Percentiles rank a stretch among this genome's conserved stretches.
Conservation (phyloP, 2,113 vertebrate species). For the Miniopterus natalensis region DNA sequence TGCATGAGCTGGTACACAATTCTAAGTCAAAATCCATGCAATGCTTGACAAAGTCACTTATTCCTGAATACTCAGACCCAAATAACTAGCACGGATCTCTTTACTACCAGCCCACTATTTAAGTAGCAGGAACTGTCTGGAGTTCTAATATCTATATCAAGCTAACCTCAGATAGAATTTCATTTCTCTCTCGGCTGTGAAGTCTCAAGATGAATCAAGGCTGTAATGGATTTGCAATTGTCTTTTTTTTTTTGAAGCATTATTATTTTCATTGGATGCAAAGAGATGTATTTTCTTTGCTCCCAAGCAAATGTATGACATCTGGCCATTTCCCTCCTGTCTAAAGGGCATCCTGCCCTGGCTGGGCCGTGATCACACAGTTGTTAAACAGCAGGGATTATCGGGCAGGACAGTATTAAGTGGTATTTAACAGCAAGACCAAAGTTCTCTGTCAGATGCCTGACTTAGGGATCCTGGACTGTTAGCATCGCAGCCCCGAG, state of each 20-base stretch:
- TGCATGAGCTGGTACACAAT: neutral
- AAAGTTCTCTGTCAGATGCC: slow-evolving; percentile 91
- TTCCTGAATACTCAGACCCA: neutral
- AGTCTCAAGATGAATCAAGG: slow-evolving; percentile 45
- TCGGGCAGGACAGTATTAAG: slow-evolving; percentile 91
- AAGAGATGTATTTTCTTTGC: slow-evolving; percentile 70
- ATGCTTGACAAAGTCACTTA: neutral
- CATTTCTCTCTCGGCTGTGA: slow-evolving; percentile 30
- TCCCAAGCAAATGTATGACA: slow-evolving; percentile 83
- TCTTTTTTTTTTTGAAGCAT: slow-evolving; percentile 69
- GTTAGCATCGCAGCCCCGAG: slow-evolving; percentile 88
- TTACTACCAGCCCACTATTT: neutral
- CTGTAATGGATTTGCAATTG: slow-evolving; percentile 50
- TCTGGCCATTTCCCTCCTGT: slow-evolving; percentile 84
- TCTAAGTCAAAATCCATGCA: neutral
- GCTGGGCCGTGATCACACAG: slow-evolving; percentile 81
- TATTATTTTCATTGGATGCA: slow-evolving; percentile 81
- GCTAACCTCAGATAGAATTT: slow-evolving; percentile 63
- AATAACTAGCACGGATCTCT: neutral
- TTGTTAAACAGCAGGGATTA: slow-evolving; percentile 91
- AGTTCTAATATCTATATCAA: neutral
- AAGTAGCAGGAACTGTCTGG: neutral
- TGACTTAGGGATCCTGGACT: slow-evolving; percentile 89
- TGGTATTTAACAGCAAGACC: slow-evolving; percentile 91
- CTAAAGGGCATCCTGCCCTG: slow-evolving; percentile 84